A percentile compares a stretch with the other conserved stretches of the same genome.
phyloP scores from a whole-genome alignment of 2,113 vertebrate genomes.

The Pampusana beccarii region DNA sequence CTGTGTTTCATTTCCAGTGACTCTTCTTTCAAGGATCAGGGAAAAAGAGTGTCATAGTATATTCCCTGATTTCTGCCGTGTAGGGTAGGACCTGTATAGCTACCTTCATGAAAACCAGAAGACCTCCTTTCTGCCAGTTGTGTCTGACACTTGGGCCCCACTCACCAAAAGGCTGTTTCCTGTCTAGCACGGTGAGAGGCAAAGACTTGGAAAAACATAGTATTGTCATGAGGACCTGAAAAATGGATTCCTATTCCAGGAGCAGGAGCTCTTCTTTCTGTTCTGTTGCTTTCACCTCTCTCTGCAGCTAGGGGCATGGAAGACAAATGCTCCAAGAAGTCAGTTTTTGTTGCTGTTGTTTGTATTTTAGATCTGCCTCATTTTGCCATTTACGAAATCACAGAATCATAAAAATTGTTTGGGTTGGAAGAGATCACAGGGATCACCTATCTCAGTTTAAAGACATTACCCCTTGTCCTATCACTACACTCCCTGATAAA shows the following conservation, averaged over 20 bases:
- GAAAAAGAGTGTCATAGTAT: neutral
- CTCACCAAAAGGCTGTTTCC: neutral
- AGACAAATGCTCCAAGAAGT: neutral
- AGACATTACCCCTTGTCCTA: too few species aligned
- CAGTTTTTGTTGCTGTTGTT: neutral
- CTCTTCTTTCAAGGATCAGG: neutral
- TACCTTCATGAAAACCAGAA: neutral
- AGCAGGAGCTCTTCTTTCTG: neutral
- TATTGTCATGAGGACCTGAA: neutral
- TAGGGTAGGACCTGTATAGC: neutral
- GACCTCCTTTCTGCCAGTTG: neutral
- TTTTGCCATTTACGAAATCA: neutral
- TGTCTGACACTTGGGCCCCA: neutral
- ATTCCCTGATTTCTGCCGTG: neutral
- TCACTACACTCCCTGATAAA: too few species aligned
- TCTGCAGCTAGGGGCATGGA: neutral
- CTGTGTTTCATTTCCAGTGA: neutral
- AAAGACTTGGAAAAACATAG: neutral
- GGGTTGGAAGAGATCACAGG: too few species aligned
- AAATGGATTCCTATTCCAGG: neutral
- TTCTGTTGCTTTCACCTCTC: neutral
- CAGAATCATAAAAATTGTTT: too few species aligned
- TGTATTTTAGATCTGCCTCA: neutral
- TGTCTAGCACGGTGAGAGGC: neutral
- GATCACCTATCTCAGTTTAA: too few species aligned